Base-by-base conservation (phyloP, 2,113 vertebrate species). In the Silurus asotus region DNA sequence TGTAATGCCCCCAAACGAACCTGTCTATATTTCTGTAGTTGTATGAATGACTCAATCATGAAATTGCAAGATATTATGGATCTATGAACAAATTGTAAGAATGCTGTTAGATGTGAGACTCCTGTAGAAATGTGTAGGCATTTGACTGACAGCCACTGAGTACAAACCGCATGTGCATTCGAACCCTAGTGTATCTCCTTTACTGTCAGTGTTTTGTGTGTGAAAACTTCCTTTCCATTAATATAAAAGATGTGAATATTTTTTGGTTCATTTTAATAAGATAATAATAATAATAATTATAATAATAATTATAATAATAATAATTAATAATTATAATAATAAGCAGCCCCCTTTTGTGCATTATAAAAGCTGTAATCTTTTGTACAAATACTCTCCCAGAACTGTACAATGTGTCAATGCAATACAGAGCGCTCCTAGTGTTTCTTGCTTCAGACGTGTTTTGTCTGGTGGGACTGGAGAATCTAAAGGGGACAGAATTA, bases 91-190 rank as follows among this genome's bases (percentile, higher is more conserved):
- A 62, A 80, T 90, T 94, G 91, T 94, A 93, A 93, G 88, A 93
- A 87, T 91, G 90, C 91, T 90, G 89, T 93, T 94, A 94, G 93
- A 94, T 94, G 94, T 95, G 93, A 95, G 93, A 92, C 92, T 93
- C 82, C 79, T 91, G 93, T 92, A 93, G 91, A 90, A 94, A 93
- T 91, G 92, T 93, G 91, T 93, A 91, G 91, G 89, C 89, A 91
- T 91, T 89, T 91, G 90, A 93, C 89, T 89, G 94, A 90, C 92
- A 93, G 93, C 93, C 93, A 93, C 92, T 90, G 91, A 96, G 95
- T 95, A 95, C 93, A 91, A 92, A 93, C 94, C 95, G 96, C 96
- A 97, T 97, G 96, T 96, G 95, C 96, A 96, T 95, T 95, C 95
- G 95, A 80, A 93, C 94, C 93, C 95, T 94, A 96, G 91, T 94